phyloP scores from a whole-genome alignment of 2,888 invertebrate genomes.

The Nomada hirtipes region DNA sequence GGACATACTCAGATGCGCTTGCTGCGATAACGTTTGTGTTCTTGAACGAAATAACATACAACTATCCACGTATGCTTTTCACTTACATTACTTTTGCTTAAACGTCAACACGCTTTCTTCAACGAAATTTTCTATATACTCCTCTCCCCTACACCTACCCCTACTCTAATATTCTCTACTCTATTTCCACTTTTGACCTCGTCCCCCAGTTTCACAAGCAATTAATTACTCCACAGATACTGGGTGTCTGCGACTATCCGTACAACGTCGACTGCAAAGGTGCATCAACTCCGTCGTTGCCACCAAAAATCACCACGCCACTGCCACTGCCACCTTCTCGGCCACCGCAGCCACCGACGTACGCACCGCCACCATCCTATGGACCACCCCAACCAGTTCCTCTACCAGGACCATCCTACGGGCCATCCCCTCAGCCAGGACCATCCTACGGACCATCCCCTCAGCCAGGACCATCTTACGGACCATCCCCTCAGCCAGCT shows the following conservation, averaged over 20 bases:
- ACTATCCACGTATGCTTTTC: no score
- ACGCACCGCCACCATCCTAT: constrained; percentile 51
- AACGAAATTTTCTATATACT: background rate
- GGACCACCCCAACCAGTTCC: constrained; percentile 53
- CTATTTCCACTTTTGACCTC: no score
- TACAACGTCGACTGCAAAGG: constrained; percentile 87
- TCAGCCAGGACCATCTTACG: constrained; percentile 41
- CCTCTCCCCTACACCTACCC: no score
- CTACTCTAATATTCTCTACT: no score
- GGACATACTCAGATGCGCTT: no score
- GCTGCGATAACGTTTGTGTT: no score
- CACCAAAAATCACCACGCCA: constrained; percentile 54
- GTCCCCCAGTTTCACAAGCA: background rate
- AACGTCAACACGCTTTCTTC: background rate
- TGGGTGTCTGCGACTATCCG: constrained; percentile 87
- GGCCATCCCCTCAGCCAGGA: constrained; percentile 61
- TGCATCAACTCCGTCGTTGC: constrained; percentile 74
- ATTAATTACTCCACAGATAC: constrained; percentile 31
- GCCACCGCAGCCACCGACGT: constrained; percentile 48
- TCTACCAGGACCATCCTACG: constrained; percentile 59
- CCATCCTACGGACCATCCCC: constrained; percentile 43
- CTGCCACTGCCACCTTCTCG: constrained; percentile 30
- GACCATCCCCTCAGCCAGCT: constrained; percentile 45
- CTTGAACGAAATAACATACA: no score
- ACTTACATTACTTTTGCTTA: no score